A percentile compares a stretch with the other conserved stretches of the same genome.
Evolutionary conservation across 2,888 invertebrate species (phyloP).

Genomic region (Harpagoxenus sublaevis): DNA sequence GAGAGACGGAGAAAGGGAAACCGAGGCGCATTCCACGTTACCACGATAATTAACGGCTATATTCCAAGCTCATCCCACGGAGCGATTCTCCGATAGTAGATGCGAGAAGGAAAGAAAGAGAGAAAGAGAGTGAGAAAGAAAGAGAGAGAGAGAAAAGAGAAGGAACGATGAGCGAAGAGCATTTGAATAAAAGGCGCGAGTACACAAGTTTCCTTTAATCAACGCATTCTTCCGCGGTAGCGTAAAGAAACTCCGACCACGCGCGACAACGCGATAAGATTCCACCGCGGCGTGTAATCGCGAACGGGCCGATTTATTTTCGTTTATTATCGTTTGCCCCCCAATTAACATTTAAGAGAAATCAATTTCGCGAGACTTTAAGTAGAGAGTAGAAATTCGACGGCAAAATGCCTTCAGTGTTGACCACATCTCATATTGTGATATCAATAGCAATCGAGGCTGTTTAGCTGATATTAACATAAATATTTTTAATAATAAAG

Average conservation of each 20-base stretch:
- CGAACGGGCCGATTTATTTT: slow-evolving; percentile 27
- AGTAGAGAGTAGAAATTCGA: neutral
- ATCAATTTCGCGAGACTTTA: slow-evolving; percentile 25
- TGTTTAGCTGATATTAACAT: neutral
- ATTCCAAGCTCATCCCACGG: slow-evolving; percentile 76
- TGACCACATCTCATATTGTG: too few relatives aligned
- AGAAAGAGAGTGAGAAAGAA: neutral
- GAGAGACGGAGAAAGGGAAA: slow-evolving; percentile 67
- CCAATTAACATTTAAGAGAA: slow-evolving; percentile 39
- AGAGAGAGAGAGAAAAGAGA: neutral
- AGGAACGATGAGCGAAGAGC: slow-evolving; percentile 18
- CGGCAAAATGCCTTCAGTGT: neutral
- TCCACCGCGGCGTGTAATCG: slow-evolving; percentile 50
- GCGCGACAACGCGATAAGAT: slow-evolving; percentile 67
- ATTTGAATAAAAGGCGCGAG: slow-evolving; percentile 79
- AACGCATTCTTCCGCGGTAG: slow-evolving; percentile 74
- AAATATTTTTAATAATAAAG: neutral
- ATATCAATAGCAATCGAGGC: neutral
- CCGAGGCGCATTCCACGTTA: slow-evolving; percentile 79
- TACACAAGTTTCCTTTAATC: slow-evolving; percentile 79
- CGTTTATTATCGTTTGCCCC: slow-evolving; percentile 1
- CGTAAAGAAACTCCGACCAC: slow-evolving; percentile 59
- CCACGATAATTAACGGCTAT: slow-evolving; percentile 81
- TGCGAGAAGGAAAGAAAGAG: neutral
- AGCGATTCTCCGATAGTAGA: slow-evolving; percentile 60